Evolutionary conservation across 2,113 vertebrate genomes (phyloP), one percentile per base, ranked within the genome.

Genomic region (Dicaeum eximium): DNA sequence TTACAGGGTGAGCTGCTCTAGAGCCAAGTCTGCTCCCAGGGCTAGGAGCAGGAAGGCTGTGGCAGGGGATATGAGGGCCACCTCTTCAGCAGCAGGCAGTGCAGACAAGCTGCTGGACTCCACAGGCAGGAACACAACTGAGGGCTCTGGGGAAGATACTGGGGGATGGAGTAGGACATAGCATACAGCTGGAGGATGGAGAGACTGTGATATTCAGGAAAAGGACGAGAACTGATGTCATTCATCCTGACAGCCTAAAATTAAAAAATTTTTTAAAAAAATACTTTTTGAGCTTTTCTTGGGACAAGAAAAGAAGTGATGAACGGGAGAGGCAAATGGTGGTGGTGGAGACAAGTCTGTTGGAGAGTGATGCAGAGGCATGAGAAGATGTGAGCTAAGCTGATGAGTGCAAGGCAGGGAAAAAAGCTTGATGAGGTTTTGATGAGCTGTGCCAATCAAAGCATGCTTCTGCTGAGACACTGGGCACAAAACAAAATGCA

Each of bases 51-150:
- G 40, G 9, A 25, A 30, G 44, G 30, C 33, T 44, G 30, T 64
- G 30, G 23, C 1, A 0, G 27, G 53, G 73, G 15, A 3, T 42
- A 23, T 1, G 12, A 58, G 61, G 53, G 71, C 42, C 1, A 2
- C 70, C 65, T 81, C 27, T 62, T 66, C 62, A 35, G 6, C 67
- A 19, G 45, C 44, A 57, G 58, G 31, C 70, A 23, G n/a, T 10
- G 45, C 25, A 44, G 62, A 37, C 15, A 51, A 62, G 65, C 47
- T 73, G 57, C 35, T 17, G 20, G 18, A 35, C 25, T 65, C 45
- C 28, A 17, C 17, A 23, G 60, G 27, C 35, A 42, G 73, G 18
- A 31, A 13, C 48, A 21, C 33, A n/a, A 27, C 48, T 37, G 31
- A 38, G 54, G 6, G 9, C 31, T 19, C 1, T 0, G 53, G 54